Percentiles rank a stretch among this genome's conserved stretches.
These are phyloP conservation scores for Mechanitis mazaeus DNA, from an alignment of 2,888 invertebrate species.

Conservation along the genomic window DNA sequence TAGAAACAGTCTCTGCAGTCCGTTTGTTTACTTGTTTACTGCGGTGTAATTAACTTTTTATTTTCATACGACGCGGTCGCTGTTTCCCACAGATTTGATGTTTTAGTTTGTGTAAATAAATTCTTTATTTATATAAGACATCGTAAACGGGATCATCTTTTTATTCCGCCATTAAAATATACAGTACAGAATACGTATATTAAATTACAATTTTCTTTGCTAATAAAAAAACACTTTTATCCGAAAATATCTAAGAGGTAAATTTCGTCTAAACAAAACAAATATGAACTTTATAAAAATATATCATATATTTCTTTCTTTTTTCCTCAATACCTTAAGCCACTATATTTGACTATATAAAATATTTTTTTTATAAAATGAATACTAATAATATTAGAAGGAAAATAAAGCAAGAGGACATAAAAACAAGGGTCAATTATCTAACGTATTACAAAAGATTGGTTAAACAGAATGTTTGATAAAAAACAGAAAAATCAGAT, in stretches of 20 bases:
- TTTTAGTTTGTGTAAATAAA: conserved; percentile 24
- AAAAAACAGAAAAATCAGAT: not conserved
- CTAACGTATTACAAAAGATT: no score
- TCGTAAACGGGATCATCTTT: not conserved
- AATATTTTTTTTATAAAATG: no score
- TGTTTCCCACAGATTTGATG: conserved; percentile 27
- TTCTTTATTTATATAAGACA: conserved; percentile 11
- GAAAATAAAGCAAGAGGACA: no score
- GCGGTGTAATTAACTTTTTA: conserved; percentile 54
- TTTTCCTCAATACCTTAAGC: no score
- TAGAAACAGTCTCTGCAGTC: conserved; percentile 41
- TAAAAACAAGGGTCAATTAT: no score
- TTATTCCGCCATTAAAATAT: not conserved
- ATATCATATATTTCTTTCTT: no score
- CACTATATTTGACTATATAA: no score
- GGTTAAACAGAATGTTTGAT: no score
- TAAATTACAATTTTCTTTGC: not conserved
- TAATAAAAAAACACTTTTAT: no score
- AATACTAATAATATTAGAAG: no score
- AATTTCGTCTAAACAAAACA: no score
- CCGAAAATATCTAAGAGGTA: not conserved
- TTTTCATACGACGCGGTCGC: conserved; percentile 34
- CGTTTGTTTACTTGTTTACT: conserved; percentile 51
- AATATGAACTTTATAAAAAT: no score
- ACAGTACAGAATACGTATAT: not conserved